Evolutionary conservation across 2,797 vertebrate genomes (phyloP), one percentile per base, ranked within the genome.

Genomic region (Rhincodon typus): DNA sequence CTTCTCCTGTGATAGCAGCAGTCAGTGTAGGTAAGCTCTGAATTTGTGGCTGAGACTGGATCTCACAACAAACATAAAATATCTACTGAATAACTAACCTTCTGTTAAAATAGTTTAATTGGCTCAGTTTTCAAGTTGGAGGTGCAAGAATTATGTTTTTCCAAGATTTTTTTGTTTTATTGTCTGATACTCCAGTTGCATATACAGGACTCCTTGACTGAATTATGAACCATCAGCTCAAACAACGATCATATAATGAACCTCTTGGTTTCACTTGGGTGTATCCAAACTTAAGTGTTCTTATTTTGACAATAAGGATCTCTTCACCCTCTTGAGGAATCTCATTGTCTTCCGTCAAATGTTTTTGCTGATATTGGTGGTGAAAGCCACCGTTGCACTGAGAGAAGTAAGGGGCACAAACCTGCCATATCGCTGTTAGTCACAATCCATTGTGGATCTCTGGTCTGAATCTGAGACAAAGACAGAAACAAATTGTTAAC

Each of bases 1-100:
- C 99, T 2, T 99, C 99, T 30, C 99, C 99, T 0, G 99, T 99
- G 96, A 99, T 99, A 25, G 99, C 99, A n/a, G 99, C 99, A 21
- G 99, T 99, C 97, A 99, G 99, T 95, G 99, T 99, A 17, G 99
- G 99, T 99, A 97, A 98, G 98, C 96, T 34, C 30, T n/a, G 13
- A 19, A 30, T 34, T 42, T 74, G 13, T 21, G 2, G 15, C 69
- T 8, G 25, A 94, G 70, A 94, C 42, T 2, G 17, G 25, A 46
- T 17, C 30, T 94, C 66, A 53, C 38, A 69, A 69, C 93, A 38
- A 25, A 46, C 27, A 6, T 38, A 77, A 34, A 69, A 50, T 23
- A 42, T n/a, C 12, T 1, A 30, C 87, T 17, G 15, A 53, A 90
- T 57, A 10, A 53, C 53, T 12, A 62, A 90, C 46, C 46, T 50